Evolutionary conservation across 2,888 invertebrate genomes (phyloP).

Genomic region (Drosophila basisetae): DNA sequence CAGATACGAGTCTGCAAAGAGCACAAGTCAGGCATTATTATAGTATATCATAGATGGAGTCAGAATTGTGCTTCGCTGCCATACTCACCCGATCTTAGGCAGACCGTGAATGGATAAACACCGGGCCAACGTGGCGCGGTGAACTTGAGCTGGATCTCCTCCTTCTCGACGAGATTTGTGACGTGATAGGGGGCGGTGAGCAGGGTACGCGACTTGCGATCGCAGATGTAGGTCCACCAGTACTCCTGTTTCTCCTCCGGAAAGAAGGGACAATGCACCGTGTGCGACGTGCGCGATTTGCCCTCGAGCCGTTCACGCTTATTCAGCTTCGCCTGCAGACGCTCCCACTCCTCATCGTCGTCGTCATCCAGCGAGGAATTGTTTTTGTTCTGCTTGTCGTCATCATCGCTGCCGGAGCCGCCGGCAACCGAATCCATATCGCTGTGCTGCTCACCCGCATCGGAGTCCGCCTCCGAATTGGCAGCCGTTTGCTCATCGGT

Average conservation of each 20-base stretch:
- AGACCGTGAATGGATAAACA: slow-evolving; percentile 95
- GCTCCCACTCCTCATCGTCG: slow-evolving; percentile 97
- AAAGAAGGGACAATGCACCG: slow-evolving; percentile 98
- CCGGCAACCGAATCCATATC: slow-evolving; percentile 86
- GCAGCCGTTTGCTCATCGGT: slow-evolving; percentile 74
- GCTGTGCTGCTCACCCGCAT: slow-evolving; percentile 85
- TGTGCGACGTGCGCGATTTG: slow-evolving; percentile 96
- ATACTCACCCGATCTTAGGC: slow-evolving; percentile 91
- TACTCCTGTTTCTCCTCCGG: slow-evolving; percentile 98
- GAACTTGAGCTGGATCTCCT: slow-evolving; percentile 97
- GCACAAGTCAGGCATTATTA: not conserved
- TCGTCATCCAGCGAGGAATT: slow-evolving; percentile 86
- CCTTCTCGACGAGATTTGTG: slow-evolving; percentile 94
- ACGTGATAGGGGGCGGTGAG: slow-evolving; percentile 97
- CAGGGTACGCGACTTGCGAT: slow-evolving; percentile 95
- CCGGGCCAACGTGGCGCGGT: slow-evolving; percentile 98
- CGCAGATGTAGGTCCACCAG: slow-evolving; percentile 99
- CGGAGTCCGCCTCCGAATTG: slow-evolving; percentile 85
- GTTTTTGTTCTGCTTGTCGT: slow-evolving; percentile 87
- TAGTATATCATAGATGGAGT: not conserved
- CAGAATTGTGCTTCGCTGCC: not conserved
- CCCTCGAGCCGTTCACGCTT: slow-evolving; percentile 96
- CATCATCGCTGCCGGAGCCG: slow-evolving; percentile 87
- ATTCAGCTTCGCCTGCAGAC: slow-evolving; percentile 93
- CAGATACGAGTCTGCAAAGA: slow-evolving; percentile 93